phyloP scores from a whole-genome alignment of 2,888 invertebrate species.

The Meandrusa payeni region DNA sequence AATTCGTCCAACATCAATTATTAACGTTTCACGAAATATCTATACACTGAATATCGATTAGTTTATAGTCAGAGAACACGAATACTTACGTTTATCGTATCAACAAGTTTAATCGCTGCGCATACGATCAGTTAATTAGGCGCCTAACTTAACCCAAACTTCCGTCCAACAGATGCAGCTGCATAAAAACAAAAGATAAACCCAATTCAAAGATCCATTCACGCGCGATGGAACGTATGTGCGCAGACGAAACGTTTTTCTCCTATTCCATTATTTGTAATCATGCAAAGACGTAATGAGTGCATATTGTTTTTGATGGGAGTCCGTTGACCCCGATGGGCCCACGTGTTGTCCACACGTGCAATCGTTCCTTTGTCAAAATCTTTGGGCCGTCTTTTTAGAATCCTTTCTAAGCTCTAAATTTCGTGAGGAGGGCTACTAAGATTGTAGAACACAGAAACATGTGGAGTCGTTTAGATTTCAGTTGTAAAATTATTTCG shows the following conservation, averaged over 20 bases:
- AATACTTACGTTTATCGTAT: no score
- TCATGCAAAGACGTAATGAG: slow-evolving; percentile 44
- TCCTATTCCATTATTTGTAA: slow-evolving; percentile 34
- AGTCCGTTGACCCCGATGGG: slow-evolving; percentile 51
- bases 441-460: slow-evolving; percentile 34
- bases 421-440: slow-evolving; percentile 60
- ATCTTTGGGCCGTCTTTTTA: slow-evolving; percentile 62
- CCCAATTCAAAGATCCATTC: slow-evolving; percentile 31
- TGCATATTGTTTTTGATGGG: slow-evolving; percentile 55
- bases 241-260: slow-evolving; percentile 28
- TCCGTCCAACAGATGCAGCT: slow-evolving; percentile 48
- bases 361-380: slow-evolving; percentile 56
- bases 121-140: background rate
- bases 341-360: slow-evolving; percentile 69
- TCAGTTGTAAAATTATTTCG: no score
- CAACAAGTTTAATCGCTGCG: no score
- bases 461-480: slow-evolving; percentile 31
- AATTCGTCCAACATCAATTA: no score
- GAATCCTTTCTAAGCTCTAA: slow-evolving; percentile 52
- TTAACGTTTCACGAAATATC: no score
- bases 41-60: no score
- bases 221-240: slow-evolving; percentile 21
- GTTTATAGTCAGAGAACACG: background rate
- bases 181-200: slow-evolving; percentile 53
- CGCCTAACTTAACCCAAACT: slow-evolving; percentile 32